phyloP scores from a whole-genome alignment of 2,797 vertebrate species.

The Champsocephalus esox region DNA sequence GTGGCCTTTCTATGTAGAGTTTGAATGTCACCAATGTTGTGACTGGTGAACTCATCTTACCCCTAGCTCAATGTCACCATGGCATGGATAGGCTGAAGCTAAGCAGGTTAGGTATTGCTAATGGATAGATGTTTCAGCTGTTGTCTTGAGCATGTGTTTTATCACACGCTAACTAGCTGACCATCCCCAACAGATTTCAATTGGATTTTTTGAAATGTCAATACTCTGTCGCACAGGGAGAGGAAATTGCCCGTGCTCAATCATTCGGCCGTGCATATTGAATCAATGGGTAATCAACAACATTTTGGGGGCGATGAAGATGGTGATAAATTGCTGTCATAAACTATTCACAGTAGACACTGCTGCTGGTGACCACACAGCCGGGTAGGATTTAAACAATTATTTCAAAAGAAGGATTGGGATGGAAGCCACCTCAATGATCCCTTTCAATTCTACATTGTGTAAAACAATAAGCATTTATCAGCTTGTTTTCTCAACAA shows the following conservation, averaged over 20 bases:
- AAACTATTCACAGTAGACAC: constrained; percentile 54
- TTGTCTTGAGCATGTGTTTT: constrained; percentile 13
- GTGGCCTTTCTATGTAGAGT: neutral
- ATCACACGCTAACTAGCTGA: constrained; percentile 21
- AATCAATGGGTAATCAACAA: constrained; percentile 70
- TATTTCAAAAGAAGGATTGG: constrained; percentile 49
- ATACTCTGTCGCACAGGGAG: constrained; percentile 35
- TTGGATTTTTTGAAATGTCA: constrained; percentile 22
- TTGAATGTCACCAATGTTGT: neutral
- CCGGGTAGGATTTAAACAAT: constrained; percentile 47
- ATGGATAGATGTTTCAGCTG: constrained; percentile 10
- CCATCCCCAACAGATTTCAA: constrained; percentile 13
- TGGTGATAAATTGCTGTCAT: constrained; percentile 76
- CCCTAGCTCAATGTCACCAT: neutral
- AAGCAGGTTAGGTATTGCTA: neutral
- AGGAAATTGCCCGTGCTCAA: constrained; percentile 50
- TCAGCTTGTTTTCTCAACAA: constrained; percentile 68
- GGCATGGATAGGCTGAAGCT: no score
- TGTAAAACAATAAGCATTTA: constrained; percentile 79
- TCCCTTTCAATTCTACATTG: constrained; percentile 72
- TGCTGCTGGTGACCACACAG: constrained; percentile 54
- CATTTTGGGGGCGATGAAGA: constrained; percentile 40
- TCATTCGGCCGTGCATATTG: constrained; percentile 63
- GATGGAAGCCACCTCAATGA: constrained; percentile 43
- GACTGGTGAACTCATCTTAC: neutral